These are phyloP conservation scores for Phylloscopus collybita DNA, from an alignment of 2,797 vertebrate species.

Conservation along the genomic window DNA sequence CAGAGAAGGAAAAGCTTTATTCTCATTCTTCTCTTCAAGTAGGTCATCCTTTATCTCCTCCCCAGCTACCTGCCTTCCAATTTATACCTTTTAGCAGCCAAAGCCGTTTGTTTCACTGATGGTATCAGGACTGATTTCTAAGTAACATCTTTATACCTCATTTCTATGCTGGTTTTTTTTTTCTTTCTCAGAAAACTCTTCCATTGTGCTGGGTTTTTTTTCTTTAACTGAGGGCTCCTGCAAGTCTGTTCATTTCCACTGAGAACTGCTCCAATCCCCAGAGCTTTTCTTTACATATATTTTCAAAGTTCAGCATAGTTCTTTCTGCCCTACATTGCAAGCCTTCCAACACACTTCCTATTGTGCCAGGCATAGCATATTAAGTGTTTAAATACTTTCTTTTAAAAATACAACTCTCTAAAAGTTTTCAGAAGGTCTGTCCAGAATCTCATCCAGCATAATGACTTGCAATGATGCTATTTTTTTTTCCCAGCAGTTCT, in stretches of 20 bases:
- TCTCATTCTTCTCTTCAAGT: constrained; percentile 21
- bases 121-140: neutral
- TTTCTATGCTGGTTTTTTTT: neutral
- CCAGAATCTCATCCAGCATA: neutral
- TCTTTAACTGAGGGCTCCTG: neutral
- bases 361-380: constrained; percentile 22
- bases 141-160: constrained; percentile 31
- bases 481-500: neutral
- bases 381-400: constrained; percentile 30
- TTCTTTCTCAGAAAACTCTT: neutral
- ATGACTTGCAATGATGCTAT: neutral
- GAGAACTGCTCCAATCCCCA: constrained; percentile 24
- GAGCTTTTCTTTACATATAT: constrained; percentile 40
- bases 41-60: constrained; percentile 40
- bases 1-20: constrained; percentile 13
- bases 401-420: neutral
- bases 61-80: constrained; percentile 34
- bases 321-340: constrained; percentile 43
- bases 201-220: neutral
- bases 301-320: constrained; percentile 49
- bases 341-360: constrained; percentile 12
- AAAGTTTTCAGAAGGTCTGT: constrained; percentile 25
- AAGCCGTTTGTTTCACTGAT: constrained; percentile 4
- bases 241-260: constrained; percentile 30
- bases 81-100: constrained; percentile 31